phyloP scores from a whole-genome alignment of 2,113 vertebrate species.

The Scomber scombrus region DNA sequence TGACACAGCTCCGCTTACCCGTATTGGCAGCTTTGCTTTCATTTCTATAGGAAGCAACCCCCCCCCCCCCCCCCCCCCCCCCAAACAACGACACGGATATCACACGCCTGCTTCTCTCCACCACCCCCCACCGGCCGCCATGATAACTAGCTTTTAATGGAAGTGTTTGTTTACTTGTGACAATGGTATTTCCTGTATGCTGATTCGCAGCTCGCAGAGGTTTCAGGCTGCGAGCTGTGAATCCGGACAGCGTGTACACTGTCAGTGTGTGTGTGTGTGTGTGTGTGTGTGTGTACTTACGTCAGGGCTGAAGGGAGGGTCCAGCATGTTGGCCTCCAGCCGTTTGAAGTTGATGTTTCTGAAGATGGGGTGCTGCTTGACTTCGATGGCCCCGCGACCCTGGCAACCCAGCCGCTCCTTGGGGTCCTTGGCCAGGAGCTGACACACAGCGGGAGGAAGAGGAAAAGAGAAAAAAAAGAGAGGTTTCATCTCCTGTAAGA shows the following conservation, averaged over 20 bases:
- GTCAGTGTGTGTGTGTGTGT: background rate
- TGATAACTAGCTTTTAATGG: slow-evolving; percentile 39
- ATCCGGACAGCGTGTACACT: background rate
- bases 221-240: slow-evolving; percentile 32
- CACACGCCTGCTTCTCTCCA: slow-evolving; percentile 3
- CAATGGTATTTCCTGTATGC: slow-evolving; percentile 72
- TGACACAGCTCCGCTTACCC: background rate
- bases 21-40: background rate
- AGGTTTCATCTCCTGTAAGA: slow-evolving; percentile 1
- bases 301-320: slow-evolving; percentile 93
- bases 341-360: slow-evolving; percentile 93
- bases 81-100: slow-evolving; percentile 12
- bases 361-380: slow-evolving; percentile 92
- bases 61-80: too few species aligned
- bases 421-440: slow-evolving; percentile 92
- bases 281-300: slow-evolving; percentile 79
- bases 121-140: background rate
- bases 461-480: background rate
- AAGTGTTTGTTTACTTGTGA: slow-evolving; percentile 69
- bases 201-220: slow-evolving; percentile 22
- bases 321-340: slow-evolving; percentile 92
- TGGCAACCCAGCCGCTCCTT: slow-evolving; percentile 89
- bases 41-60: background rate
- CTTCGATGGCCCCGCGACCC: slow-evolving; percentile 85
- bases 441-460: slow-evolving; percentile 34